phyloP scores from a whole-genome alignment of 1,140 invertebrate species.

The Dolichoris vasculosae region DNA sequence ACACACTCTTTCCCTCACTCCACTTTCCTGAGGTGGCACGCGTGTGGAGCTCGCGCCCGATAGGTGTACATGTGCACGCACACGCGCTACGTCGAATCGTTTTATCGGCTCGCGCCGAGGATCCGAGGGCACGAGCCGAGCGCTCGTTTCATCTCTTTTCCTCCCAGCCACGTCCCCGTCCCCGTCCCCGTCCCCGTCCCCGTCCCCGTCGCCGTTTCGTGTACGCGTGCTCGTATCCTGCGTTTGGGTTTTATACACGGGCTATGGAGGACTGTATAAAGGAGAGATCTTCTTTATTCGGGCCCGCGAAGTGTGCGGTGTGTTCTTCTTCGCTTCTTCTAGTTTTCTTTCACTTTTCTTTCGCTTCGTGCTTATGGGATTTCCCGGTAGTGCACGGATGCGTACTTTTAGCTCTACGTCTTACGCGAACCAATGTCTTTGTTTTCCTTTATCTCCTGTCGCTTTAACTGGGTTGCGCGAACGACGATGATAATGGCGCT shows the following conservation, averaged over 20 bases:
- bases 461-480: too few relatives aligned
- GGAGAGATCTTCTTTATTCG: background rate
- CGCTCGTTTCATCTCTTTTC: background rate
- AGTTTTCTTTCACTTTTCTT: background rate
- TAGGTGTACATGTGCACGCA: background rate
- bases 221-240: background rate
- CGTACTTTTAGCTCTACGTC: too few relatives aligned
- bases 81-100: constrained; percentile 19
- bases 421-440: too few relatives aligned
- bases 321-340: background rate
- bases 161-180: background rate
- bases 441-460: too few relatives aligned
- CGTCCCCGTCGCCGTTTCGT: background rate
- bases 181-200: background rate
- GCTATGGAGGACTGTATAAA: background rate
- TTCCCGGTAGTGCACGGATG: too few relatives aligned
- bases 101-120: constrained; percentile 40
- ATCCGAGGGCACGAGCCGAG: background rate
- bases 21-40: background rate
- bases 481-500: too few relatives aligned
- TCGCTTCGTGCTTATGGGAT: too few relatives aligned
- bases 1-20: background rate
- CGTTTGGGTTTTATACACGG: background rate
- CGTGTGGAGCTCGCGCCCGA: background rate
- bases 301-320: background rate